phyloP scores from a whole-genome alignment of 2,888 invertebrate genomes.

The Melieria crassipennis region DNA sequence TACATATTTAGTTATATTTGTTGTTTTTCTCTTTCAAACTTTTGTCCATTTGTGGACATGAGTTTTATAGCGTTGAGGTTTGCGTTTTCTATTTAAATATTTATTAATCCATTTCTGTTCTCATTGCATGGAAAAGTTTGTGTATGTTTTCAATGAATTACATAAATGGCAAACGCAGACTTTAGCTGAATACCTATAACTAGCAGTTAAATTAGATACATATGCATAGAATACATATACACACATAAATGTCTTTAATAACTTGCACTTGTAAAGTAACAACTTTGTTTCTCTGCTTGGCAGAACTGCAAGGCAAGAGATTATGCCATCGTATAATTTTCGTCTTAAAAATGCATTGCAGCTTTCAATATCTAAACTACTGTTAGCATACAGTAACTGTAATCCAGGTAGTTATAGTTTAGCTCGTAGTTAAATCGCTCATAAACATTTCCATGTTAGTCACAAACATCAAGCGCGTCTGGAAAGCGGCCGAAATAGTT shows the following conservation, averaged over 20 bases:
- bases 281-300: too few relatives aligned
- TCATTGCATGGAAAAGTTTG: background rate
- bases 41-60: background rate
- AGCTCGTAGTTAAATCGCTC: too few relatives aligned
- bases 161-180: slow-evolving; percentile 8
- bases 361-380: too few relatives aligned
- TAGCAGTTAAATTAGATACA: slow-evolving; percentile 6
- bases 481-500: too few relatives aligned
- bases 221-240: background rate
- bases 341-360: too few relatives aligned
- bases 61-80: background rate
- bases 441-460: too few relatives aligned
- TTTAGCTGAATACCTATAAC: background rate
- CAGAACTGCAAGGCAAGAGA: too few relatives aligned
- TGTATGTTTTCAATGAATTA: background rate
- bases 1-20: background rate
- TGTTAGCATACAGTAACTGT: too few relatives aligned
- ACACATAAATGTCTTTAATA: background rate
- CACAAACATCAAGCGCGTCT: too few relatives aligned
- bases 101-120: background rate
- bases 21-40: slow-evolving; percentile 2
- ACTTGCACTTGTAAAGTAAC: background rate
- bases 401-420: too few relatives aligned
- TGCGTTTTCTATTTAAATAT: background rate
- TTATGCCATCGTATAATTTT: too few relatives aligned